These are phyloP conservation scores for Sinocyclocheilus maitianheensis DNA, from an alignment of 2,113 vertebrate species.

Conservation along the genomic window DNA sequence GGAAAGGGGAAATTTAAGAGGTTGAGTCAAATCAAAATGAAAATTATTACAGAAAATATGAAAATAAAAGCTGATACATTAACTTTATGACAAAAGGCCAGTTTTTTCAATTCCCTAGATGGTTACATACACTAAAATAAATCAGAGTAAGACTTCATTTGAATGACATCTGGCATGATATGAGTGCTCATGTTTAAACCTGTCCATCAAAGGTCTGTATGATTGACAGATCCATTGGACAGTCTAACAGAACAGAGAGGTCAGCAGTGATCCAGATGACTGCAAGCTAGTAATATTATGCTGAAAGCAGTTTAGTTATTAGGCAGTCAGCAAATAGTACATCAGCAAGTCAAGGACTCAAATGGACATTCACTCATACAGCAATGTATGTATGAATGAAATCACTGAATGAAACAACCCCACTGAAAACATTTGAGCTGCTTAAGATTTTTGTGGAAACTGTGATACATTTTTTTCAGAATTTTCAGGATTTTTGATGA, in stretches of 20 bases:
- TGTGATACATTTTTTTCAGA: not conserved
- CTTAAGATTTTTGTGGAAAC: not conserved
- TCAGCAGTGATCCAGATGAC: not conserved
- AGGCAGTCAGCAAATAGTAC: conserved; percentile 15
- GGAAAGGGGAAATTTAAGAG: not conserved
- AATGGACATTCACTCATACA: not conserved
- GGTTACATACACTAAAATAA: conserved; percentile 3
- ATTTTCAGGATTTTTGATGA: not conserved
- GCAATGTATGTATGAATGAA: not conserved
- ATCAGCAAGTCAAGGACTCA: not conserved
- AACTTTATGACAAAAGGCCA: not conserved
- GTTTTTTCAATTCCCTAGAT: not conserved
- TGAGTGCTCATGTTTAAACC: not conserved
- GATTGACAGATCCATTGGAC: conserved; percentile 18
- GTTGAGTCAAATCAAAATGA: not conserved
- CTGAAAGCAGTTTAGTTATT: not conserved
- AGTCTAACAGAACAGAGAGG: not conserved
- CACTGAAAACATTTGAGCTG: not conserved
- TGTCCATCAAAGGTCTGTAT: not conserved
- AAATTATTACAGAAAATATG: too few species aligned
- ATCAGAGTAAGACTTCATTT: not conserved
- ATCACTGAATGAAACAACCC: not conserved
- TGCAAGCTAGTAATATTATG: conserved; percentile 19
- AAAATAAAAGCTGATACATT: not conserved
- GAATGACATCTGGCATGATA: not conserved